Evolutionary conservation across 2,888 invertebrate species (phyloP), one percentile per base, ranked within the genome.

Genomic region (Abscondita cerata): DNA sequence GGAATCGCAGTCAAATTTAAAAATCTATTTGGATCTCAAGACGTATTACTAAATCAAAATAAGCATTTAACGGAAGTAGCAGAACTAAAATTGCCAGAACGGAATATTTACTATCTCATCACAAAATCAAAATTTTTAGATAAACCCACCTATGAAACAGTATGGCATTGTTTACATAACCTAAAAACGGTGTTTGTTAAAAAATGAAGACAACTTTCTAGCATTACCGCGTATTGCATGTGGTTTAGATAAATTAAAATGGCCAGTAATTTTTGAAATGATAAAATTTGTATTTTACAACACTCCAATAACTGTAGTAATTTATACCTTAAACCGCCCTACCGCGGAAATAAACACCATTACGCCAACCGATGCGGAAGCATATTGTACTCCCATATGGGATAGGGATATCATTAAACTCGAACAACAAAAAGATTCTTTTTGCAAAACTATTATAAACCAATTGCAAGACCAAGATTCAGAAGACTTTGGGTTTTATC

Each of bases 171-270:
- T 4, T 66, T 81, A 8, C 4, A 18, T 1, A 41, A 72, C 6
- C 74, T 83, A n/a, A 76, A 77, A 59, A 73, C 83, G 60, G 70
- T 4, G 25, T 25, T 4, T 25, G 25, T 25, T 25, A n/a, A 25
- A 25, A 25, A 25, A 25, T 6, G 2, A 79, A 6, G 81, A 86
- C 0, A 71, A 71, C 6, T 75, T 81, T 18, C 63, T 87, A 50
- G 83, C 85, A 12, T 85, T 87, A 76, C 87, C 87, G 0, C 77
- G 78, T 55, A 84, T 87, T 65, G 87, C 86, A 1, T 86, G 86
- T 72, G 52, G 52, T 1, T 52, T 52, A 40, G 52, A 52, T 20
- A 40, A 20, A 4, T 19, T 52, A 40, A 3, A 38, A 12, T 40
- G 52, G 40, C 8, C 16, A 20, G 9, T 15, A n/a, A 41, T 52